Conservation (phyloP, 2,888 invertebrate species). For the Leptopterna dolabrata region DNA sequence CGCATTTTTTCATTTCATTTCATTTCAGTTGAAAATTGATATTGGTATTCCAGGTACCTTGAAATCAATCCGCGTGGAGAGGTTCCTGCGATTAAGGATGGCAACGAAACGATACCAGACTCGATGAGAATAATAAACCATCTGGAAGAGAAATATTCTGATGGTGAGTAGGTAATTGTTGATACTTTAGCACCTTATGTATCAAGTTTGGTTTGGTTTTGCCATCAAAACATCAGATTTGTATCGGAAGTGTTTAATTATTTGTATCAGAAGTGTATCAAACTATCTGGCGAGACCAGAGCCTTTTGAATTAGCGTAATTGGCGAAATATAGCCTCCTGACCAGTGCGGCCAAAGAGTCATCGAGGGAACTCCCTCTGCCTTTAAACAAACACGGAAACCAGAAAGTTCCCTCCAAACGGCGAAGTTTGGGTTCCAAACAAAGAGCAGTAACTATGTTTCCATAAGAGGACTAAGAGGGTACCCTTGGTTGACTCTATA, state of each 20-base stretch:
- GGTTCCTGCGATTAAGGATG: constrained; percentile 81
- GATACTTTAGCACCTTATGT: too few relatives aligned
- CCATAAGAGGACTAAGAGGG: constrained; percentile 9
- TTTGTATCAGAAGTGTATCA: background rate
- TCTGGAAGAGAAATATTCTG: constrained; percentile 75
- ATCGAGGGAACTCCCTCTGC: background rate
- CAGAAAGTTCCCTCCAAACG: background rate
- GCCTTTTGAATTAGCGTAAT: background rate
- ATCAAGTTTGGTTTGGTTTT: too few relatives aligned
- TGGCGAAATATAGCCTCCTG: background rate
- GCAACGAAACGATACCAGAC: constrained; percentile 77
- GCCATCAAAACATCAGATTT: too few relatives aligned
- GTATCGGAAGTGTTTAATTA: too few relatives aligned
- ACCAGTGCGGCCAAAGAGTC: background rate
- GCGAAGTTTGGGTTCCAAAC: background rate
- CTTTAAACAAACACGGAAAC: background rate
- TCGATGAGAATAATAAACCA: constrained; percentile 80
- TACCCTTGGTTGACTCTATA: constrained; percentile 30
- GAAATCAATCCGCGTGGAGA: constrained; percentile 81
- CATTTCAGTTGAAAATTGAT: too few relatives aligned
- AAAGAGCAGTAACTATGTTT: constrained; percentile 11
- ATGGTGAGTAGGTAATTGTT: background rate
- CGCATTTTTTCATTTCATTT: too few relatives aligned
- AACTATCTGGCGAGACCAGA: background rate
- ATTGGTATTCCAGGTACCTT: constrained; percentile 77